A percentile compares a stretch with the other conserved stretches of the same genome.
Evolutionary conservation across 1,140 invertebrate genomes (phyloP).

Genomic region (Scaptomyza hsui): DNA sequence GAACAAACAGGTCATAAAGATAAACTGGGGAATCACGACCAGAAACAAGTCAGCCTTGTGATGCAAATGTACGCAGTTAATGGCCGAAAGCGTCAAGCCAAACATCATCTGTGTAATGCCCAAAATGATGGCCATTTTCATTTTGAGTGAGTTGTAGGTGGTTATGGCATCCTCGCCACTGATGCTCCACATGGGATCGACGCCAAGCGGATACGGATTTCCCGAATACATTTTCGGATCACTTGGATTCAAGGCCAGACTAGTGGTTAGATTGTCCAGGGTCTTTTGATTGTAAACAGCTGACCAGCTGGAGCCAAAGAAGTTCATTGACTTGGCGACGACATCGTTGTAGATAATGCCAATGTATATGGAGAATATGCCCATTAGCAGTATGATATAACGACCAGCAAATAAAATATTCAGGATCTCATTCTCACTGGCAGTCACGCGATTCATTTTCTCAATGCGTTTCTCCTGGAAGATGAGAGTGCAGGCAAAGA

Average conservation of each 20-base stretch:
- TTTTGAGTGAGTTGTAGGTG: conserved; percentile 98
- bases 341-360: conserved; percentile 98
- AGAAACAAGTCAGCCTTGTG: conserved; percentile 91
- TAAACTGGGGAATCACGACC: conserved; percentile 96
- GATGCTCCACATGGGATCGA: conserved; percentile 94
- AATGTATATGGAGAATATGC: conserved; percentile 97
- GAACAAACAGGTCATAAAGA: conserved; percentile 95
- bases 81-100: conserved; percentile 93
- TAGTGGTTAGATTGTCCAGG: conserved; percentile 75
- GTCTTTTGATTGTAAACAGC: conserved; percentile 88
- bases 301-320: conserved; percentile 95
- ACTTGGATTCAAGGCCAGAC: conserved; percentile 90
- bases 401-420: conserved; percentile 98
- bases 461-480: conserved; percentile 89
- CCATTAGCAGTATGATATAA: conserved; percentile 99
- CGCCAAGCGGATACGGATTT: conserved; percentile 82
- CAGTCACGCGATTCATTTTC: conserved; percentile 88
- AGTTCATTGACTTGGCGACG: conserved; percentile 96
- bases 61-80: conserved; percentile 94
- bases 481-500: conserved; percentile 87
- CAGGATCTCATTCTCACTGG: conserved; percentile 95
- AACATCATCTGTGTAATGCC: conserved; percentile 98
- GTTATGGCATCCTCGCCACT: conserved; percentile 97
- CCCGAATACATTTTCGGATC: conserved; percentile 86
- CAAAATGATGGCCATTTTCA: conserved; percentile 98